A percentile compares a stretch with the other conserved stretches of the same genome.
Conservation (phyloP, 2,113 vertebrate species). For the Antechinus stuartii region DNA sequence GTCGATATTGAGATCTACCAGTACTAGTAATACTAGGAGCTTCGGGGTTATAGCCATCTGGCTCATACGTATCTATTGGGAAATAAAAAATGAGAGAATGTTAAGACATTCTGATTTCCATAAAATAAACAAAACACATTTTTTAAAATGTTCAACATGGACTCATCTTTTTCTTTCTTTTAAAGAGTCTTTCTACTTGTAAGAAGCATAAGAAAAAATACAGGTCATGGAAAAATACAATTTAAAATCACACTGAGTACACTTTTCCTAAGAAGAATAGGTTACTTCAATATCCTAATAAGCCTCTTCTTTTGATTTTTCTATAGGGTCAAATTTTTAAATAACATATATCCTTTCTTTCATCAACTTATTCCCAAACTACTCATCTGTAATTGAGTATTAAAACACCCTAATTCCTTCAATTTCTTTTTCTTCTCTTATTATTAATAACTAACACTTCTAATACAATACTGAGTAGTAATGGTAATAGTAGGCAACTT, state of each 20-base stretch:
- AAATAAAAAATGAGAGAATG: slow-evolving; percentile 59
- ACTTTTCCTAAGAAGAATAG: background rate
- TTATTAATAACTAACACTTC: too few relatives aligned
- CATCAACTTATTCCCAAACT: background rate
- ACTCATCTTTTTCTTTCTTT: slow-evolving; percentile 18
- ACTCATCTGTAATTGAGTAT: background rate
- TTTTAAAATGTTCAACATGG: slow-evolving; percentile 37
- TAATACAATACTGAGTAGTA: too few relatives aligned
- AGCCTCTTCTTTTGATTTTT: background rate
- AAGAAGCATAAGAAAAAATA: slow-evolving; percentile 31
- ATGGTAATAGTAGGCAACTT: too few relatives aligned
- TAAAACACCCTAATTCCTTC: too few relatives aligned
- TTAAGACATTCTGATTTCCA: slow-evolving; percentile 38
- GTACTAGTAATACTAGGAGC: slow-evolving; percentile 96
- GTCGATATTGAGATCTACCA: slow-evolving; percentile 93
- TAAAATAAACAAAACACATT: slow-evolving; percentile 19
- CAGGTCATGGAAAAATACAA: background rate
- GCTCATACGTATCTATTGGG: slow-evolving; percentile 94
- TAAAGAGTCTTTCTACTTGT: background rate
- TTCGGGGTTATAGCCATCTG: slow-evolving; percentile 99
- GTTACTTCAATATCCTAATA: background rate
- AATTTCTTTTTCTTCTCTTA: too few relatives aligned
- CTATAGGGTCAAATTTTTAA: background rate
- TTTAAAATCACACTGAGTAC: background rate
- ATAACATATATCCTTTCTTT: background rate